phyloP scores from a whole-genome alignment of 2,888 invertebrate species.

The Sclerodermus sp. region DNA sequence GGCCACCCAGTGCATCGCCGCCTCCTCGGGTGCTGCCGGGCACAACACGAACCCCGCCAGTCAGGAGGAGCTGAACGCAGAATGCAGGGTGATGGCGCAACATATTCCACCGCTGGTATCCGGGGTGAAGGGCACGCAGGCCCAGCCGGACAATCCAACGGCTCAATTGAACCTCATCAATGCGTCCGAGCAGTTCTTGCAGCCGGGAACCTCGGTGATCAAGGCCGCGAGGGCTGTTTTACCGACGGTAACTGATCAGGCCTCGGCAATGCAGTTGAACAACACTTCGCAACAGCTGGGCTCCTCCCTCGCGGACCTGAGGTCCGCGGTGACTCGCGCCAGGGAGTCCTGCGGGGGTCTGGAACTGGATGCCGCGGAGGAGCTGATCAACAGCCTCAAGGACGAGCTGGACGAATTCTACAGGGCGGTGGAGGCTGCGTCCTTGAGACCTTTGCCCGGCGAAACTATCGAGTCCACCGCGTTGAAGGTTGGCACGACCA shows the following conservation, averaged over 20 bases:
- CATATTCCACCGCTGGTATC: slow-evolving; percentile 81
- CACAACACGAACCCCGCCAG: slow-evolving; percentile 71
- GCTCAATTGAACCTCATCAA: slow-evolving; percentile 81
- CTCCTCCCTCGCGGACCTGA: slow-evolving; percentile 69
- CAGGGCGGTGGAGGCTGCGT: slow-evolving; percentile 71
- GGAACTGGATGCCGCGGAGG: slow-evolving; percentile 84
- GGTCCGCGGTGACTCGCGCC: slow-evolving; percentile 67
- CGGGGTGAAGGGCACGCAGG: slow-evolving; percentile 72
- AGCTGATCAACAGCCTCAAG: slow-evolving; percentile 77
- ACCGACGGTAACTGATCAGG: slow-evolving; percentile 79
- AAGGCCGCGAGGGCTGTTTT: slow-evolving; percentile 78
- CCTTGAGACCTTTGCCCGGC: slow-evolving; percentile 81
- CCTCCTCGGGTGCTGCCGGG: slow-evolving; percentile 79
- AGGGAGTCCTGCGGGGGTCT: slow-evolving; percentile 80
- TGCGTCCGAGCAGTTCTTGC: slow-evolving; percentile 79
- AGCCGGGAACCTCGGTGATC: slow-evolving; percentile 72
- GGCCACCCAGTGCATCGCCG: slow-evolving; percentile 88
- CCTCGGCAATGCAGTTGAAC: slow-evolving; percentile 74
- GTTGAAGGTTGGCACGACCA: slow-evolving; percentile 63
- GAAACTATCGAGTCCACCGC: slow-evolving; percentile 71
- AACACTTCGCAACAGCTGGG: slow-evolving; percentile 71
- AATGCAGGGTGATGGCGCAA: slow-evolving; percentile 75
- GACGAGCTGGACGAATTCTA: slow-evolving; percentile 82
- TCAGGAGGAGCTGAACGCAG: slow-evolving; percentile 74
- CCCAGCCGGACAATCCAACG: slow-evolving; percentile 71